A percentile compares a stretch with the other conserved stretches of the same genome.
These are phyloP conservation scores for Aleiodes testaceus DNA, from an alignment of 2,888 invertebrate species.

Conservation along the genomic window DNA sequence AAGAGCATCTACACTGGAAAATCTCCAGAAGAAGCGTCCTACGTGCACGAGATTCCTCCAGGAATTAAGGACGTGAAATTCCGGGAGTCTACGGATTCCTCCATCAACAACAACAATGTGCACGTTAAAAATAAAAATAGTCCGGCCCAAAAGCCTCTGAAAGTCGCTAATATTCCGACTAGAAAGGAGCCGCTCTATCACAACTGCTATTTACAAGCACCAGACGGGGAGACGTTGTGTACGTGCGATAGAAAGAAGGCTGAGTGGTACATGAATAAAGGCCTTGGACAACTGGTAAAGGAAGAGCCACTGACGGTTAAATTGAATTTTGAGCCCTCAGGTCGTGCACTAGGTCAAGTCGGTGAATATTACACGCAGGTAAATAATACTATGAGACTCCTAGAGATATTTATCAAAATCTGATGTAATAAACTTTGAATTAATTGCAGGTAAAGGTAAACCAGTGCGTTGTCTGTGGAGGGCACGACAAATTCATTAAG, in stretches of 20 bases:
- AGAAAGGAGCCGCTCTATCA: slow-evolving; percentile 83
- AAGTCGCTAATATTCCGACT: slow-evolving; percentile 62
- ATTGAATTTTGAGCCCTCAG: slow-evolving; percentile 85
- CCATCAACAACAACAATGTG: slow-evolving; percentile 46
- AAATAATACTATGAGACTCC: too few species aligned
- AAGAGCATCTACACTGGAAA: background rate
- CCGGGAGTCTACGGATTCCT: slow-evolving; percentile 10
- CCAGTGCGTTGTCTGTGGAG: slow-evolving; percentile 87
- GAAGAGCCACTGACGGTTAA: slow-evolving; percentile 80
- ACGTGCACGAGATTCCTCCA: slow-evolving; percentile 58
- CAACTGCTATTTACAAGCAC: slow-evolving; percentile 85
- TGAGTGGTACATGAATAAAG: slow-evolving; percentile 79
- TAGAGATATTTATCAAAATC: too few species aligned
- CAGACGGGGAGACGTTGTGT: slow-evolving; percentile 84
- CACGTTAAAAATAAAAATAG: slow-evolving; percentile 34
- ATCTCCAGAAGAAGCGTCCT: background rate
- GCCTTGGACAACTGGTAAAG: slow-evolving; percentile 71
- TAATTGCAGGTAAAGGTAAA: slow-evolving; percentile 81
- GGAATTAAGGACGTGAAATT: slow-evolving; percentile 66
- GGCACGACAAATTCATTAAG: slow-evolving; percentile 79
- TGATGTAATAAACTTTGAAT: too few species aligned
- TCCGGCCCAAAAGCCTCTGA: background rate
- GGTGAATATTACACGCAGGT: slow-evolving; percentile 82
- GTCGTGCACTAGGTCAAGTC: slow-evolving; percentile 80
- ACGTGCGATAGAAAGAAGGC: slow-evolving; percentile 85